Evolutionary conservation across 2,888 invertebrate genomes (phyloP).

Genomic region (Agrotis segetum): DNA sequence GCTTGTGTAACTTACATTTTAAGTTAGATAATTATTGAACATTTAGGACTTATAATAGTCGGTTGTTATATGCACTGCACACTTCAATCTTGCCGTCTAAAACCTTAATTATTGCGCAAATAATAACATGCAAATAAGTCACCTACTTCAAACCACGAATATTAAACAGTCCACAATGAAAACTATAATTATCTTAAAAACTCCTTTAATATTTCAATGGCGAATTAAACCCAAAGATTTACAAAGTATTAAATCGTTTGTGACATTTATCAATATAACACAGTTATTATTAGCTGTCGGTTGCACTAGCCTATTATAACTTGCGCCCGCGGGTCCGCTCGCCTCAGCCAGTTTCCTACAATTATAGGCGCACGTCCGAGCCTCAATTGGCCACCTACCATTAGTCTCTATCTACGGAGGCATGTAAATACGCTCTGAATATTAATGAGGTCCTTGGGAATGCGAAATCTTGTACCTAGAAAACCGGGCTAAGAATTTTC

Average conservation of each 20-base stretch:
- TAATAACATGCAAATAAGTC: constrained; percentile 69
- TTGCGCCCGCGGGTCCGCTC: constrained; percentile 73
- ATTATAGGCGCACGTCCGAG: constrained; percentile 73
- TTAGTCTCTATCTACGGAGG: constrained; percentile 71
- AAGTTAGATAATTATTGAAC: not conserved
- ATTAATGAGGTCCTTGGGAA: constrained; percentile 77
- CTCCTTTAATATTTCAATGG: constrained; percentile 12
- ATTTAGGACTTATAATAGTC: constrained; percentile 29
- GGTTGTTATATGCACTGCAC: constrained; percentile 34
- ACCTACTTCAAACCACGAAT: constrained; percentile 55
- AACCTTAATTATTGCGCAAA: constrained; percentile 64
- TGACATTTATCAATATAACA: constrained; percentile 78
- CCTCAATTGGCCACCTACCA: constrained; percentile 70
- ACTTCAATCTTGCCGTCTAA: constrained; percentile 53
- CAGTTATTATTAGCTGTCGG: constrained; percentile 71
- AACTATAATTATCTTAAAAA: constrained; percentile 33
- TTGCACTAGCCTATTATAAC: constrained; percentile 69
- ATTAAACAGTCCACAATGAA: constrained; percentile 38
- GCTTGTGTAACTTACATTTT: constrained; percentile 5
- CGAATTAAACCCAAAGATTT: constrained; percentile 22
- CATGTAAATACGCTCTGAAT: constrained; percentile 79
- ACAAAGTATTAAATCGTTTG: constrained; percentile 64
- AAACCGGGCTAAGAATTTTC: constrained; percentile 71
- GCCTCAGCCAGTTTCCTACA: constrained; percentile 69
- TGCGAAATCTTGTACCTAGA: constrained; percentile 69